Percentiles rank a stretch among this genome's conserved stretches.
Evolutionary conservation across 2,113 vertebrate genomes (phyloP).

Genomic region (Polypterus senegalus): DNA sequence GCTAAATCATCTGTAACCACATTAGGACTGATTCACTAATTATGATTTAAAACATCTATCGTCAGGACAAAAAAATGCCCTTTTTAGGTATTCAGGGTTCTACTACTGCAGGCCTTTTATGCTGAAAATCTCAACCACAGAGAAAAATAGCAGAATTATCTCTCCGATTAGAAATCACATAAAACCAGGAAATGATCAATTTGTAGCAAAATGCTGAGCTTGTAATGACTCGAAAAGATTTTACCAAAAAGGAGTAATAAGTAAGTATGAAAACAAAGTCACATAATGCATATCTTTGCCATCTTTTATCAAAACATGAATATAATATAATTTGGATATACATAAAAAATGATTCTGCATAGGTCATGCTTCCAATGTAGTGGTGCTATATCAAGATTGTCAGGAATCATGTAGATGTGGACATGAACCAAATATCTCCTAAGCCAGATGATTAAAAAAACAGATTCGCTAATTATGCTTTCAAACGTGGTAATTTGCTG

Average conservation of each 20-base stretch:
- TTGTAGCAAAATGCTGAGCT: conserved; percentile 29
- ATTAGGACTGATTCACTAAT: conserved; percentile 52
- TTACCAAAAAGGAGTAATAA: conserved; percentile 12
- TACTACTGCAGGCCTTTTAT: conserved; percentile 3
- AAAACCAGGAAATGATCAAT: conserved; percentile 32
- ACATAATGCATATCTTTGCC: conserved; percentile 30
- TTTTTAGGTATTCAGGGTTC: conserved; percentile 33
- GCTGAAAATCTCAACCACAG: conserved; percentile 13
- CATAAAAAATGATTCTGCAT: conserved; percentile 34
- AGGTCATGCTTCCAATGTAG: conserved; percentile 37
- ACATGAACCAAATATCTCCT: conserved; percentile 51
- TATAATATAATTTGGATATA: conserved; percentile 33
- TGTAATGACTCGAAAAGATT: conserved; percentile 18
- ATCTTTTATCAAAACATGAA: conserved; percentile 39
- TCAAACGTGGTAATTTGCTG: conserved; percentile 84
- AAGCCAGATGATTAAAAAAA: conserved; percentile 82
- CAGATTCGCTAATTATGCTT: conserved; percentile 87
- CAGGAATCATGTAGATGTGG: conserved; percentile 46
- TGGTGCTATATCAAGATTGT: conserved; percentile 36
- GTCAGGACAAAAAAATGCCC: conserved; percentile 41
- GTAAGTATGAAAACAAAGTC: conserved; percentile 31
- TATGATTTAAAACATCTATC: conserved; percentile 40
- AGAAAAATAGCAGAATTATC: conserved; percentile 21
- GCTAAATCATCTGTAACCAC: conserved; percentile 51
- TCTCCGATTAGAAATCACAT: conserved; percentile 23